A percentile compares a stretch with the other conserved stretches of the same genome.
These are phyloP conservation scores for Falco punctatus DNA, from an alignment of 2,113 vertebrate species.

Conservation along the genomic window DNA sequence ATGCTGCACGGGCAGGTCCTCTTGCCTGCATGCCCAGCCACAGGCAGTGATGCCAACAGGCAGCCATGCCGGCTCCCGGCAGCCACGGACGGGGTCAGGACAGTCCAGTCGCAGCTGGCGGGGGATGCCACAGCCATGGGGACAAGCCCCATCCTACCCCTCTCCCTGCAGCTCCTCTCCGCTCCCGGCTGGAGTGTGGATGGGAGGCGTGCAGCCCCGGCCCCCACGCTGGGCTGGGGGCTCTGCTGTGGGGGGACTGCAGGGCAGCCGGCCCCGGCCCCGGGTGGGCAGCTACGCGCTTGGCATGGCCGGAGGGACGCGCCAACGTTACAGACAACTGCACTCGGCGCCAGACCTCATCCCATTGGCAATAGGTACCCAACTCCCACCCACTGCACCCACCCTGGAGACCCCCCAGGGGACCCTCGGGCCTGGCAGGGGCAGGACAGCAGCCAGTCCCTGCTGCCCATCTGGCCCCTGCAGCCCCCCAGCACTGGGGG, in stretches of 20 bases:
- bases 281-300: slow-evolving; percentile 12
- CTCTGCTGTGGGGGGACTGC: background rate
- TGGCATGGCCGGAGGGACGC: slow-evolving; percentile 24
- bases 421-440: background rate
- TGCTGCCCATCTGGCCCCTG: background rate
- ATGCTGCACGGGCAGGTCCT: background rate
- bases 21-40: background rate
- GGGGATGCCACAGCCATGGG: fast-evolving
- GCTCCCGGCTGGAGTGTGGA: background rate
- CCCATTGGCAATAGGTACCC: slow-evolving; percentile 47
- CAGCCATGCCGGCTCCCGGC: background rate
- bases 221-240: background rate
- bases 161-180: slow-evolving; percentile 29
- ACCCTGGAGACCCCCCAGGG: background rate
- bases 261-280: background rate
- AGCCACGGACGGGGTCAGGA: background rate
- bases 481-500: background rate
- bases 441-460: background rate
- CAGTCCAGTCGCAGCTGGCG: fast-evolving
- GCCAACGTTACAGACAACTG: background rate
- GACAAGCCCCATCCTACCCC: fast-evolving
- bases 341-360: slow-evolving; percentile 27
- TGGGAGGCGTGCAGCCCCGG: background rate
- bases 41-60: background rate
- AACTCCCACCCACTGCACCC: background rate